Base-by-base conservation (phyloP, 2,113 vertebrate species). In the Poecilia latipinna region DNA sequence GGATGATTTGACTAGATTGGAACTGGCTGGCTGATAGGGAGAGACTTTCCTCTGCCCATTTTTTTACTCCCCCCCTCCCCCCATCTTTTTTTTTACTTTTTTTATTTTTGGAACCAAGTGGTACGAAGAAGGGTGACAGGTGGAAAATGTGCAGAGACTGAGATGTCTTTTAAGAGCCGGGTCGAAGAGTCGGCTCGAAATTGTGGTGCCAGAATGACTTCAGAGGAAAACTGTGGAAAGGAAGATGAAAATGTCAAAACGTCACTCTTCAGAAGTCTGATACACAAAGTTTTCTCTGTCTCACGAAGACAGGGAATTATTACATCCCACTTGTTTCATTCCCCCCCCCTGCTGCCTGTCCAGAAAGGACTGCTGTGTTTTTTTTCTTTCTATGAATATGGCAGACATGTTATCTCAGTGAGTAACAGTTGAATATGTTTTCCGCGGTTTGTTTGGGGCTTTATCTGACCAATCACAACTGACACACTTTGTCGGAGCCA, bases 1-100 rank as follows among this genome's bases (percentile, higher is more conserved):
- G 86, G 91, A 93, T 83, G 90, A 94, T 94, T 93, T 89, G 92
- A 90, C 87, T 81, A 89, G 92, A 94, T 93, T 91, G 42, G 57
- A 92, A 90, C 86, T 84, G 70, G 83, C 68, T 66, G 82, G 71
- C 78, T 84, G 90, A 90, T 89, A 85, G 83, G 71, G 70, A 77
- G 70, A 65, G 61, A 26, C 2, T 77, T 71, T 57, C 66, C 65
- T 28, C 61, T 2, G 22, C 44, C 26, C 17, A 4, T 48, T 48
- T 48, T 48, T 48, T 42, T 42, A 37, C 11, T 29, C 3, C 3
- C 29, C 35, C 35, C 8, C 35, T 10, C 10, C 8, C 5, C 39
- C 51, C 26, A 0, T 62, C 17, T 11, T 10, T 8, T 12, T 10
- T 44, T 26, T 3, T 29, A 6, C 7, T 22, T 31, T 51, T 44